Evolutionary conservation across 1,140 invertebrate species (phyloP).

Genomic region (Drosophila willistoni): DNA sequence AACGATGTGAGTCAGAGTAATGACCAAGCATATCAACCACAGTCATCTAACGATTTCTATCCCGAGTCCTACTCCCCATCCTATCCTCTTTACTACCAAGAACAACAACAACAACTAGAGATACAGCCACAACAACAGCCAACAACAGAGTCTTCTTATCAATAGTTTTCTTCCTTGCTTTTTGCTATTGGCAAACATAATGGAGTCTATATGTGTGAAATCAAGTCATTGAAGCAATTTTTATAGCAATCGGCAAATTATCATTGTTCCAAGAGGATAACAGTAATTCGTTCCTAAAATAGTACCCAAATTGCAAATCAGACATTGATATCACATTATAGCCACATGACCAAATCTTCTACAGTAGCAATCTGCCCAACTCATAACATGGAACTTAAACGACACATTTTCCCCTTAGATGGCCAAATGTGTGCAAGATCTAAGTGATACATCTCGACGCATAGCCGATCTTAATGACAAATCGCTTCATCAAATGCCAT

Average conservation of each 20-base stretch:
- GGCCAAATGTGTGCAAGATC: conserved; percentile 30
- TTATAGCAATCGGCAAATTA: too few species aligned
- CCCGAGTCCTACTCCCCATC: conserved; percentile 1
- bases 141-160: background rate
- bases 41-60: background rate
- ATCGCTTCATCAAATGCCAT: background rate
- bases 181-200: too few species aligned
- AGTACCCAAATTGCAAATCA: too few species aligned
- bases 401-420: conserved; percentile 36
- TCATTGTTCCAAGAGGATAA: too few species aligned
- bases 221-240: too few species aligned
- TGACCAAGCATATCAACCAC: conserved; percentile 12
- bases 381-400: background rate
- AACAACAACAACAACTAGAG: background rate
- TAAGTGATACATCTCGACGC: conserved; percentile 45
- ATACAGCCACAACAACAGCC: background rate
- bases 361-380: background rate
- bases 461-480: conserved; percentile 14
- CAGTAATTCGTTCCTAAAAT: too few species aligned
- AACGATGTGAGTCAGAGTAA: conserved; percentile 40
- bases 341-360: background rate
- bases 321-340: background rate
- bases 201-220: too few species aligned
- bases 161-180: background rate
- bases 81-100: background rate